phyloP scores from a whole-genome alignment of 1,140 invertebrate genomes.

The Hyles vespertilio region DNA sequence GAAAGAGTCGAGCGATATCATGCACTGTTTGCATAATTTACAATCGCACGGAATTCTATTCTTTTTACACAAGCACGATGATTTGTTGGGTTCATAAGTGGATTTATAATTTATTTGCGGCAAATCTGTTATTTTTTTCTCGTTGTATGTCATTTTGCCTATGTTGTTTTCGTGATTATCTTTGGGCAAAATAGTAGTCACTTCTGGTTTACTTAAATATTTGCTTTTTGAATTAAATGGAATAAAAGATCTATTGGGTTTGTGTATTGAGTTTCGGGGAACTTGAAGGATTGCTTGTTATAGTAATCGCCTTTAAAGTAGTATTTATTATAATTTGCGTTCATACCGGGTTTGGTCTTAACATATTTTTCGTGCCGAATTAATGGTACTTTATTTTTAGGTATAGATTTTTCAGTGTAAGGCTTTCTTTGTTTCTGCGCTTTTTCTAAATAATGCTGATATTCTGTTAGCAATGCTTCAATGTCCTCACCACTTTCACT shows the following conservation, averaged over 20 bases:
- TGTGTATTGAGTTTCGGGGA: slow-evolving; percentile 20
- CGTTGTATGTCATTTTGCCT: slow-evolving; percentile 24
- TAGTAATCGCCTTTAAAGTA: slow-evolving; percentile 18
- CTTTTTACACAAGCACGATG: slow-evolving; percentile 46
- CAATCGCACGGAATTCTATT: slow-evolving; percentile 48
- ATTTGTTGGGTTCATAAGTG: slow-evolving; percentile 13
- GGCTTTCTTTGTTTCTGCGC: slow-evolving; percentile 49
- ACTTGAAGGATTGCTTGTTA: slow-evolving; percentile 16
- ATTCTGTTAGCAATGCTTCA: slow-evolving; percentile 54
- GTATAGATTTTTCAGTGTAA: slow-evolving; percentile 47
- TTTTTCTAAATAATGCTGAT: slow-evolving; percentile 60
- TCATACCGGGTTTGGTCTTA: slow-evolving; percentile 32
- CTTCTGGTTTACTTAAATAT: slow-evolving; percentile 19
- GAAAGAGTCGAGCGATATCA: slow-evolving; percentile 26
- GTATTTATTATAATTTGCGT: slow-evolving; percentile 28
- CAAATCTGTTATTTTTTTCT: slow-evolving; percentile 26
- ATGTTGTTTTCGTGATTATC: slow-evolving; percentile 12
- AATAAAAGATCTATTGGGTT: slow-evolving; percentile 37
- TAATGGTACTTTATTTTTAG: slow-evolving; percentile 58
- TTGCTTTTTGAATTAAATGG: slow-evolving; percentile 26
- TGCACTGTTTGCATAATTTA: slow-evolving; percentile 46
- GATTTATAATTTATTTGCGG: slow-evolving; percentile 15
- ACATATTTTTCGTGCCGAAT: slow-evolving; percentile 46
- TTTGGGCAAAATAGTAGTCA: slow-evolving; percentile 12
- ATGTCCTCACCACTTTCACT: slow-evolving; percentile 57